These are phyloP conservation scores for Eilema griseolum DNA, from an alignment of 2,888 invertebrate species.

Conservation along the genomic window DNA sequence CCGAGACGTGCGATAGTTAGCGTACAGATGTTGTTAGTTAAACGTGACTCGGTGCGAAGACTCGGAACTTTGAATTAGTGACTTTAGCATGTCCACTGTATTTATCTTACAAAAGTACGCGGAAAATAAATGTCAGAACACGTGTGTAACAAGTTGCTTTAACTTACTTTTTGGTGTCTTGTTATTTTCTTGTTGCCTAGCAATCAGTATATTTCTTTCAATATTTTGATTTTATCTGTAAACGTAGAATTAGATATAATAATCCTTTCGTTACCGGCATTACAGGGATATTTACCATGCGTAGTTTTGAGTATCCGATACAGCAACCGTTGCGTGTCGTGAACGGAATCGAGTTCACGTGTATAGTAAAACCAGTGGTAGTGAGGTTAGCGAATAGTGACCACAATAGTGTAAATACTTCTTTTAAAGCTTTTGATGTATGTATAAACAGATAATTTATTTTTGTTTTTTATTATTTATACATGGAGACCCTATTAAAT, in stretches of 20 bases:
- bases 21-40: background rate
- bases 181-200: background rate
- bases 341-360: no score
- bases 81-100: background rate
- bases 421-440: no score
- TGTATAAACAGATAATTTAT: no score
- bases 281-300: no score
- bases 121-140: background rate
- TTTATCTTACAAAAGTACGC: background rate
- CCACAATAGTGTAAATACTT: no score
- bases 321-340: no score
- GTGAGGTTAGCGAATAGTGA: no score
- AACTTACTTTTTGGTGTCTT: background rate
- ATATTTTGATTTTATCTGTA: background rate
- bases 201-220: background rate
- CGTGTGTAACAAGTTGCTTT: background rate
- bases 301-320: no score
- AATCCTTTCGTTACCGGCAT: no score
- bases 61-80: background rate
- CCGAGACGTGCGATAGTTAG: background rate
- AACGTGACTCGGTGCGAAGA: constrained; percentile 2
- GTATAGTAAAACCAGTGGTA: no score
- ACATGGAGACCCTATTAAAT: no score
- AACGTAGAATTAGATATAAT: background rate
- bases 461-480: no score